A percentile compares a stretch with the other conserved stretches of the same genome.
phyloP scores from a whole-genome alignment of 2,113 vertebrate species.

The Coryphaenoides rupestris region DNA sequence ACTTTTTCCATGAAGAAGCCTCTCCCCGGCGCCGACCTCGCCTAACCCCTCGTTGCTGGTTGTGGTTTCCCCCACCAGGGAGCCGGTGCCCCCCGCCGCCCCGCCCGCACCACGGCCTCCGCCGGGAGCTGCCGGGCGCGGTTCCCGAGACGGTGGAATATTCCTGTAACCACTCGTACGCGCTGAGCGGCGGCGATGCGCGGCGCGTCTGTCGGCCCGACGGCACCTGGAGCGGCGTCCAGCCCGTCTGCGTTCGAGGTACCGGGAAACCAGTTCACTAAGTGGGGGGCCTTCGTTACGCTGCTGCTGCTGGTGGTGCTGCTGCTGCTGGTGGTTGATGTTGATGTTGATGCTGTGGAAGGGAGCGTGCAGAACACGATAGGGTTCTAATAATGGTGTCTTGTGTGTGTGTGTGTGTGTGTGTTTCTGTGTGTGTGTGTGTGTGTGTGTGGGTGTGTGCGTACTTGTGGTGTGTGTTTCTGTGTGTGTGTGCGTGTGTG shows the following conservation, averaged over 20 bases:
- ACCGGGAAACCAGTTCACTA: neutral
- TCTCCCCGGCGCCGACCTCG: neutral
- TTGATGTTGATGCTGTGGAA: no score
- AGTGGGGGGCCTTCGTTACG: no score
- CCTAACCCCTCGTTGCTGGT: neutral
- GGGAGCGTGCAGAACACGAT: neutral
- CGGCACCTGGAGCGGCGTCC: slow-evolving; percentile 70
- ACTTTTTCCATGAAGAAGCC: neutral
- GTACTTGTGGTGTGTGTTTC: neutral
- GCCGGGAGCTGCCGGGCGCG: slow-evolving; percentile 70
- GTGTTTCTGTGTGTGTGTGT: neutral
- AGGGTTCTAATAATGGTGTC: neutral
- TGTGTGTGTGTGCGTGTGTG: slow-evolving; percentile 1
- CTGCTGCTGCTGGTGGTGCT: no score
- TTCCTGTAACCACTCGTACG: slow-evolving; percentile 89
- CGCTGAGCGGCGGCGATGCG: slow-evolving; percentile 83
- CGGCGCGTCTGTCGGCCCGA: slow-evolving; percentile 80
- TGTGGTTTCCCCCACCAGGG: slow-evolving; percentile 66
- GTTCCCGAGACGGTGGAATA: slow-evolving; percentile 78
- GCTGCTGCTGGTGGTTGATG: no score
- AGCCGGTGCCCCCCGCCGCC: slow-evolving; percentile 80
- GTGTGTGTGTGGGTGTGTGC: no score
- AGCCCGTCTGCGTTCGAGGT: slow-evolving; percentile 75
- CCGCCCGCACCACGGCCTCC: slow-evolving; percentile 83
- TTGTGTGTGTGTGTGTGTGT: neutral